A percentile compares a stretch with the other conserved stretches of the same genome.
phyloP scores from a whole-genome alignment of 2,888 invertebrate species.

The Brachynemurus nebulosus region DNA sequence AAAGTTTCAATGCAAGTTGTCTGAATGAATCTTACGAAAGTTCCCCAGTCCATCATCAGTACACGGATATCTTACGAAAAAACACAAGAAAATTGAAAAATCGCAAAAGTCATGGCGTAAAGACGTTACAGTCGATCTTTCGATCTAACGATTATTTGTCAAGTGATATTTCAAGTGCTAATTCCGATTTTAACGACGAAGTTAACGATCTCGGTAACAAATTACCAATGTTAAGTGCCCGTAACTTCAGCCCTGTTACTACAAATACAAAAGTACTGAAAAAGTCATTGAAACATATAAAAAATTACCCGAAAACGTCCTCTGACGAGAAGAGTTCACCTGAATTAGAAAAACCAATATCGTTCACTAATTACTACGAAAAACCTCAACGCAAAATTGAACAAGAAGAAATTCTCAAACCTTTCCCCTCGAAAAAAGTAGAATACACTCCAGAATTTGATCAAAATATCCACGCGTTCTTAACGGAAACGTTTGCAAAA shows the following conservation, averaged over 20 bases:
- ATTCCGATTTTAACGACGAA: constrained; percentile 24
- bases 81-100: constrained; percentile 31
- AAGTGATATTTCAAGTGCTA: constrained; percentile 30
- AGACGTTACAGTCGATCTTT: constrained; percentile 32
- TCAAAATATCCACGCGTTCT: constrained; percentile 30
- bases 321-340: constrained; percentile 4
- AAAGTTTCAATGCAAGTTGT: constrained; percentile 25
- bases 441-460: constrained; percentile 26
- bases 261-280: constrained; percentile 9
- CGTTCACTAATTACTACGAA: constrained; percentile 9
- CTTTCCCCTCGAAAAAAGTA: not conserved
- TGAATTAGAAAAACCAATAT: constrained; percentile 8
- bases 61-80: constrained; percentile 30
- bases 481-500: constrained; percentile 29
- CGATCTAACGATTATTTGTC: constrained; percentile 31
- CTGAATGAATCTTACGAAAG: constrained; percentile 33
- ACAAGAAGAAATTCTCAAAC: not conserved
- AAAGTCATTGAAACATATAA: constrained; percentile 6
- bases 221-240: not conserved
- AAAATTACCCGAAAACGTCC: not conserved
- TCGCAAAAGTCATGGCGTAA: constrained; percentile 37
- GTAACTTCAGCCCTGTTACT: too few species aligned
- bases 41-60: constrained; percentile 40
- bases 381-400: too few species aligned
- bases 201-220: not conserved